Conservation (phyloP, 2,797 vertebrate species). For the Crocodylus rhombifer region DNA sequence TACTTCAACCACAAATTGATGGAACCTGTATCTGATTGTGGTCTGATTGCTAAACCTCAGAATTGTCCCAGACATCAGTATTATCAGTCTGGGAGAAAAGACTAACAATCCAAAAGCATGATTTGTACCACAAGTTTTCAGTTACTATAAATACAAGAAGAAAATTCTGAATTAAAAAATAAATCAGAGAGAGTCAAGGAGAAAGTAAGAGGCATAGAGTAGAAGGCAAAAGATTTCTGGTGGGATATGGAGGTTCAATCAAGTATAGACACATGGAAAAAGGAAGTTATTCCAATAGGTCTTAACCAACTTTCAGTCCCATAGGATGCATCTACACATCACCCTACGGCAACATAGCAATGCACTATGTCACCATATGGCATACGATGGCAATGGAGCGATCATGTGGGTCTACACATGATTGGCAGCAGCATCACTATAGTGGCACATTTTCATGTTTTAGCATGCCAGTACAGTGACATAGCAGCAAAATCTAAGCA, state of each 20-base stretch:
- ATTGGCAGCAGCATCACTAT: too few species aligned
- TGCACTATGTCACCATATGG: too few species aligned
- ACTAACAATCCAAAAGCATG: fast-evolving
- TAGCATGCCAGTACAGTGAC: too few species aligned
- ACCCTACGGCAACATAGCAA: too few species aligned
- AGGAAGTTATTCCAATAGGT: not conserved
- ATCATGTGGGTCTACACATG: too few species aligned
- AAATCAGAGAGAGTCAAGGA: not conserved
- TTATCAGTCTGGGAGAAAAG: not conserved
- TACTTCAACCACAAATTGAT: not conserved
- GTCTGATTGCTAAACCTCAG: not conserved
- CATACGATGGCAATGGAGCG: too few species aligned
- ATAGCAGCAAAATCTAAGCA: too few species aligned
- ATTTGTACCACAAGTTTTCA: not conserved
- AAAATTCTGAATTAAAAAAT: not conserved
- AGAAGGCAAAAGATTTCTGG: not conserved
- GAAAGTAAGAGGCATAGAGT: not conserved
- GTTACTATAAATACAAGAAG: not conserved
- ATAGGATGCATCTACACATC: too few species aligned
- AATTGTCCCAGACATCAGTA: not conserved
- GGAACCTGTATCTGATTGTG: not conserved
- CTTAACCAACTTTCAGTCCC: not conserved
- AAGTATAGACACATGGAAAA: not conserved
- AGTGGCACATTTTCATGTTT: too few species aligned
- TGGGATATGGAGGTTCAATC: not conserved